Percentiles rank a stretch among this genome's conserved stretches.
Evolutionary conservation across 2,888 invertebrate genomes (phyloP).

Genomic region (Diadegma fenestrale): DNA sequence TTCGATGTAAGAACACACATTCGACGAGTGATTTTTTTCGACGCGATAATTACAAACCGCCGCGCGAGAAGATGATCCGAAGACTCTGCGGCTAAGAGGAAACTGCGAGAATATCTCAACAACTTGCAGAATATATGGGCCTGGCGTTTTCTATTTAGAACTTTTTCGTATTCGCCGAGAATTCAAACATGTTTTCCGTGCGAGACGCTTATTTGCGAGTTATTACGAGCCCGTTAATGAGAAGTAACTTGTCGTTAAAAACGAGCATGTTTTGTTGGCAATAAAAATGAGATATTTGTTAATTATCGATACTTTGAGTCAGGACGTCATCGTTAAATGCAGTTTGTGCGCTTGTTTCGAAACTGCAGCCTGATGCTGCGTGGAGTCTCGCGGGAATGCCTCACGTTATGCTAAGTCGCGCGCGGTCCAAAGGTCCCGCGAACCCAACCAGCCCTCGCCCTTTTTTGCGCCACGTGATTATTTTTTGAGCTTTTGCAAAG

Average conservation of each 20-base stretch:
- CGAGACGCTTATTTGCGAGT: background rate
- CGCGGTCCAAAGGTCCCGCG: constrained; percentile 27
- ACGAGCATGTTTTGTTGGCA: background rate
- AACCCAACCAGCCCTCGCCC: constrained; percentile 67
- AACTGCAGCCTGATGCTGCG: background rate
- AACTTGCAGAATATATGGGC: background rate
- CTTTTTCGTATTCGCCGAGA: constrained; percentile 1
- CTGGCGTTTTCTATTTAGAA: background rate
- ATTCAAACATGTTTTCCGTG: background rate
- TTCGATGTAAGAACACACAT: constrained; percentile 18
- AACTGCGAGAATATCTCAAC: constrained; percentile 9
- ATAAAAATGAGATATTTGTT: constrained; percentile 1
- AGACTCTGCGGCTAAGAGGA: constrained; percentile 2
- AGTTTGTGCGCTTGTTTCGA: background rate
- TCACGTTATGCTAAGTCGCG: constrained; percentile 7
- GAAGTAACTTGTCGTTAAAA: background rate
- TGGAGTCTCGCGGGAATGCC: constrained; percentile 24
- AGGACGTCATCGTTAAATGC: background rate
- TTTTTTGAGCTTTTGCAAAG: constrained; percentile 78
- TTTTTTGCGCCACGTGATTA: constrained; percentile 68
- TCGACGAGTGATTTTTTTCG: constrained; percentile 47
- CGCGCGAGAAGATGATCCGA: background rate
- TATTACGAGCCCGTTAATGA: background rate
- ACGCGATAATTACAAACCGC: constrained; percentile 58
- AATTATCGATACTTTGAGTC: constrained; percentile 12